These are phyloP conservation scores for Orgyia antiqua DNA, from an alignment of 2,888 invertebrate species.

Conservation along the genomic window DNA sequence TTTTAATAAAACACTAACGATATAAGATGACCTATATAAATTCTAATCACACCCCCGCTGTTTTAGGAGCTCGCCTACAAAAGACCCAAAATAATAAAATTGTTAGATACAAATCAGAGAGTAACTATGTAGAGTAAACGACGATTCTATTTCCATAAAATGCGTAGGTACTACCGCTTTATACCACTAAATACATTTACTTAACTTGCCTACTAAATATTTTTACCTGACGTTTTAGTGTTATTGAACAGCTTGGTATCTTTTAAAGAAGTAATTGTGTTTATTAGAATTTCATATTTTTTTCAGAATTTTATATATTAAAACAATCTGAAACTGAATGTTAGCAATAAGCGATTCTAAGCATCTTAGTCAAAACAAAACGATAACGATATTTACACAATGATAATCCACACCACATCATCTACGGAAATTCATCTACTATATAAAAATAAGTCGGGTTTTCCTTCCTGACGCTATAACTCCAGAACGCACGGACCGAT, in stretches of 20 bases:
- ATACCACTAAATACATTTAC: slow-evolving; percentile 15
- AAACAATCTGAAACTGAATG: too few species aligned
- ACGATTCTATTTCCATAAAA: slow-evolving; percentile 14
- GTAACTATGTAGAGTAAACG: slow-evolving; percentile 16
- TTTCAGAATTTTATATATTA: too few species aligned
- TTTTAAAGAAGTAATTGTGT: too few species aligned
- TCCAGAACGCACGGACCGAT: too few species aligned
- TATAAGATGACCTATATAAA: neutral
- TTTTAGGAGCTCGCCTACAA: neutral
- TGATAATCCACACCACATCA: too few species aligned
- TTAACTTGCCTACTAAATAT: slow-evolving; percentile 10
- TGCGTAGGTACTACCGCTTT: slow-evolving; percentile 10
- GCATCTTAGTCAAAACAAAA: too few species aligned
- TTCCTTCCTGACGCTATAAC: too few species aligned
- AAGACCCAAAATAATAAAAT: slow-evolving; percentile 7
- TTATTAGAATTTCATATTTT: too few species aligned
- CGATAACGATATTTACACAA: too few species aligned
- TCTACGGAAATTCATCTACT: too few species aligned
- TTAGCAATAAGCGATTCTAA: too few species aligned
- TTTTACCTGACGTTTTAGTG: slow-evolving; percentile 8
- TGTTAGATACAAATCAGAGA: slow-evolving; percentile 15
- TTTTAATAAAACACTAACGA: neutral
- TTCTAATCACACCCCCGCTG: slow-evolving; percentile 1
- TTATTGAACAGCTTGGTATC: slow-evolving; percentile 3
- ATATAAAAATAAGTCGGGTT: too few species aligned